These are phyloP conservation scores for Drosophila tristis DNA, from an alignment of 1,140 invertebrate genomes.

Conservation along the genomic window DNA sequence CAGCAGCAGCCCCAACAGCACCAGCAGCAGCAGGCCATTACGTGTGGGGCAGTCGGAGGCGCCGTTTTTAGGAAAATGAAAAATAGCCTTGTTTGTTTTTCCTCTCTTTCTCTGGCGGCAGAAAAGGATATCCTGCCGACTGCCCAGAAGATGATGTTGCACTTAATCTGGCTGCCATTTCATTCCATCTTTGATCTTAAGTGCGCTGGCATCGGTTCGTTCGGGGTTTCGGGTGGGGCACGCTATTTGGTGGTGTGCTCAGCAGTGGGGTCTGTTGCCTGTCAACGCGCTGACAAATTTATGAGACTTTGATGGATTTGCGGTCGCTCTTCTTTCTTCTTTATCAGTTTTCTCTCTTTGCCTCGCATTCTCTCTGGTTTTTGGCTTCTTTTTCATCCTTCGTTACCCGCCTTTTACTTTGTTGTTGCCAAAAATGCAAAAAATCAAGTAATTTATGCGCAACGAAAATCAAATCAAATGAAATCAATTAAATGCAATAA, in stretches of 20 bases:
- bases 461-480: conserved; percentile 45
- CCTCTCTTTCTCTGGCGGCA: conserved; percentile 43
- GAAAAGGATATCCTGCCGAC: conserved; percentile 45
- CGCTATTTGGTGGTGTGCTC: no score
- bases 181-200: conserved; percentile 25
- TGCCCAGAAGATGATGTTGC: conserved; percentile 73
- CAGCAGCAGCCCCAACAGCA: not conserved
- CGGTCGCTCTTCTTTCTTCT: conserved; percentile 40
- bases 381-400: conserved; percentile 1
- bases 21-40: no score
- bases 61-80: conserved; percentile 81
- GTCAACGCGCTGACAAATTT: conserved; percentile 79
- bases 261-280: conserved; percentile 40
- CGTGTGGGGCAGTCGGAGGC: not conserved
- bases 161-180: conserved; percentile 74
- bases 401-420: conserved; percentile 27
- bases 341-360: conserved; percentile 8
- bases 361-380: conserved; percentile 2
- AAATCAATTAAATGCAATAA: conserved; percentile 77
- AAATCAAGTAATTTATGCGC: conserved; percentile 34
- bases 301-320: conserved; percentile 84
- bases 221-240: no score
- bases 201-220: no score
- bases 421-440: conserved; percentile 31
- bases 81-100: conserved; percentile 79